These are phyloP conservation scores for Oncorhynchus clarkii DNA, from an alignment of 2,113 vertebrate species.

Conservation along the genomic window DNA sequence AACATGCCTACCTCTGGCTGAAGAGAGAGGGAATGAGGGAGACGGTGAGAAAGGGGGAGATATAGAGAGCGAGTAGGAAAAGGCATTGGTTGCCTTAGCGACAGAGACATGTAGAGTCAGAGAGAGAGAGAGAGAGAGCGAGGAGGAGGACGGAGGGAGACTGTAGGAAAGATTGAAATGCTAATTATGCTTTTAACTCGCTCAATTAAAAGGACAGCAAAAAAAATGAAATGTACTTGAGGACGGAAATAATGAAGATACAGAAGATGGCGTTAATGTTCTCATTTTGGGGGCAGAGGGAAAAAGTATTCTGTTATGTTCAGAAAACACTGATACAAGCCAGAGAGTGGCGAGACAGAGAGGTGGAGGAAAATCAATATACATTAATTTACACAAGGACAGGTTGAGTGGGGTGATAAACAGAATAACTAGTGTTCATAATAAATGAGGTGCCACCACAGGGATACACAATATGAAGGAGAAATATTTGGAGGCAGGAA, in stretches of 20 bases:
- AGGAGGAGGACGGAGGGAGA: conserved; percentile 51
- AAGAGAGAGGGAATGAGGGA: conserved; percentile 73
- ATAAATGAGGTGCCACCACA: conserved; percentile 19
- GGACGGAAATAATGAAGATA: conserved; percentile 55
- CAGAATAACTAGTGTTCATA: conserved; percentile 41
- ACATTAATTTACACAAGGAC: conserved; percentile 41
- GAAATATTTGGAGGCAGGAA: conserved; percentile 47
- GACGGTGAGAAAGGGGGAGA: conserved; percentile 65
- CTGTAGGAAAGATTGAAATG: conserved; percentile 75
- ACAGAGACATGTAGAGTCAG: conserved; percentile 73
- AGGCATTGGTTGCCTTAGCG: conserved; percentile 82
- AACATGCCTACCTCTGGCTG: conserved; percentile 78
- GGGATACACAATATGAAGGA: conserved; percentile 42
- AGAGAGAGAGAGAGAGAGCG: conserved; percentile 17
- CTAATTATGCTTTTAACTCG: conserved; percentile 69
- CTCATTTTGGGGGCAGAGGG: conserved; percentile 33
- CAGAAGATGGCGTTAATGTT: conserved; percentile 52
- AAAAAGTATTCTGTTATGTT: conserved; percentile 53
- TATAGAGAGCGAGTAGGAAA: conserved; percentile 66
- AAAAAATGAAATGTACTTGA: conserved; percentile 29
- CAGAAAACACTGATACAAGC: conserved; percentile 25
- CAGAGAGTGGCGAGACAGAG: conserved; percentile 10
- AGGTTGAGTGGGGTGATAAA: conserved; percentile 28
- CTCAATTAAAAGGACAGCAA: conserved; percentile 41
- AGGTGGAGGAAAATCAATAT: conserved; percentile 44